Percentiles rank a stretch among this genome's conserved stretches.
Conservation (phyloP, 2,113 vertebrate species). For the Mirza zaza region DNA sequence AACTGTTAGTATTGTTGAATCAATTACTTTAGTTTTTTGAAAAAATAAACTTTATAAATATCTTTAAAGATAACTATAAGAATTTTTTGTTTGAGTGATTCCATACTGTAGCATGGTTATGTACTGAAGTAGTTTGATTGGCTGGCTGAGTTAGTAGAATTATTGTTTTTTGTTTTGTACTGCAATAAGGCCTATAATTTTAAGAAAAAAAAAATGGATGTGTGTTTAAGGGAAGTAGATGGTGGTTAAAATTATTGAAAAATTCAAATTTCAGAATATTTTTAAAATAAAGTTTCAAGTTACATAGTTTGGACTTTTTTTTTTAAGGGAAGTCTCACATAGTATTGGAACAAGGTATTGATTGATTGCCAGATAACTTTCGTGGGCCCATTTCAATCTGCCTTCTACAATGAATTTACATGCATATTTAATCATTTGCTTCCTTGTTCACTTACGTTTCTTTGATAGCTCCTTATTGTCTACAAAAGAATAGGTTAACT, state of each 20-base stretch:
- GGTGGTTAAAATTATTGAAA: constrained; percentile 45
- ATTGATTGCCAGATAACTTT: not conserved
- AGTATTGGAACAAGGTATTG: not conserved
- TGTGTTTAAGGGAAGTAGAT: constrained; percentile 38
- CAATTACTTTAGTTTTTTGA: constrained; percentile 59
- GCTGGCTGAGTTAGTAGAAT: not conserved
- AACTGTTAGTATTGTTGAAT: constrained; percentile 54
- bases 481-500: constrained; percentile 11
- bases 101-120: not conserved
- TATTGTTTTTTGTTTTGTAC: constrained; percentile 31
- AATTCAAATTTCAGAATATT: constrained; percentile 38
- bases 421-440: not conserved
- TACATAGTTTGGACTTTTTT: constrained; percentile 10
- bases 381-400: not conserved
- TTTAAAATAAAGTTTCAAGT: constrained; percentile 66
- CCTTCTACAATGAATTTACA: not conserved
- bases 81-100: constrained; percentile 16
- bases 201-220: not conserved
- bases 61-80: constrained; percentile 60
- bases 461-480: not conserved
- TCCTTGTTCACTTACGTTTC: not conserved
- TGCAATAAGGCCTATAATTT: constrained; percentile 12
- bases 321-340: not conserved
- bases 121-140: constrained; percentile 45
- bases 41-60: constrained; percentile 66